Evolutionary conservation across 1,140 invertebrate genomes (phyloP), one percentile per base, ranked within the genome.

Genomic region (Macrocentrus cingulum): DNA sequence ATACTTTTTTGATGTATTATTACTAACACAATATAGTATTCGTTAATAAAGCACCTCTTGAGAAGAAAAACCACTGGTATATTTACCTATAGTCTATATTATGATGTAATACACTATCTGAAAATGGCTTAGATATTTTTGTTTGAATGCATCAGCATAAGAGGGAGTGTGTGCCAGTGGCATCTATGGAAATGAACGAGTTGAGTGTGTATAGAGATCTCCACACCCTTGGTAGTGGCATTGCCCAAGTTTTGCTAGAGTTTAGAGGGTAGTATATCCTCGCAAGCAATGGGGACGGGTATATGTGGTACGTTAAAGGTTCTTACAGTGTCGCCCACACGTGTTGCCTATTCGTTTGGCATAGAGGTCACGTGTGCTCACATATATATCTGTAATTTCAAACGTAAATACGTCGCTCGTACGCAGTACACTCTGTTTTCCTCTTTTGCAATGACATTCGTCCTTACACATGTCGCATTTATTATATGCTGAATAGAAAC

Each of bases 151-250:
- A 22, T 13, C 20, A 16, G 18, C 11, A 41, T 52, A 51, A 49
- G 36, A 22, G 19, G 34, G 36, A 20, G 16, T 52, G 50, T 52
- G 50, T 52, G 50, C 50, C 41, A 41, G 19, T 52, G 50, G 50
- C 50, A 52, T 52, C 50, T 52, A 52, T 52, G 50, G 19, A 52
- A 52, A 52, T 52, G 50, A 52, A 52, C 34, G 50, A 41, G 50
- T 39, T 5, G 7, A 29, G 34, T 52, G 37, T 52, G 36, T 41
- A 36, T 37, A 37, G 19, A 34, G 32, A 34, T 29, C 18, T 2
- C 36, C 2, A 2, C 18, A 13, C 22, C 16, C 18, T 52, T 52
- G 11, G 11, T 34, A 52, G 29, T 52, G 19, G n/a, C 39, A 29
- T 36, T 15, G 15, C 15, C 13, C 13, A 39, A 39, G 36, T 39